phyloP scores from a whole-genome alignment of 1,140 invertebrate genomes.

The Helicorthomorpha holstii region DNA sequence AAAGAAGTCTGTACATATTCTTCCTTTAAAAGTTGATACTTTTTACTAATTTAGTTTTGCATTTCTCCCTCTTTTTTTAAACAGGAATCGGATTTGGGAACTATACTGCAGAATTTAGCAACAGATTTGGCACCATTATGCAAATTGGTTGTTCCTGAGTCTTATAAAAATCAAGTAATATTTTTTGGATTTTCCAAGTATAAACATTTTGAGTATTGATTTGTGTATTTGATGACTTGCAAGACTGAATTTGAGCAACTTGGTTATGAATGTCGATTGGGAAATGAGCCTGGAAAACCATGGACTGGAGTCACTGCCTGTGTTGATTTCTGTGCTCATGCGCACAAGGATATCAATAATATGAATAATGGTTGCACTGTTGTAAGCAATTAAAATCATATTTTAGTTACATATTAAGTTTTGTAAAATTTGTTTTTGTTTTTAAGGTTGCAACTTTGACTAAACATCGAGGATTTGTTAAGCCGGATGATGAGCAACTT shows the following conservation, averaged over 20 bases:
- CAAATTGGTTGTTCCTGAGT: conserved; percentile 65
- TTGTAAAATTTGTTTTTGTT: conserved; percentile 4
- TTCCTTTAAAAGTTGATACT: too few relatives aligned
- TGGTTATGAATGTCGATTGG: conserved; percentile 74
- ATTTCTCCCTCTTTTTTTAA: too few relatives aligned
- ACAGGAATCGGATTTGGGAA: conserved; percentile 69
- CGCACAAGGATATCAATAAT: conserved; percentile 86
- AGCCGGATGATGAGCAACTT: conserved; percentile 75
- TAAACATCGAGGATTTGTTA: conserved; percentile 56
- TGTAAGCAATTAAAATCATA: too few relatives aligned
- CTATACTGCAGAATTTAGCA: conserved; percentile 70
- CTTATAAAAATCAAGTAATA: conserved; percentile 78
- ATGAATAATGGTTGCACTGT: conserved; percentile 95
- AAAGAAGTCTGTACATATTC: conserved; percentile 55
- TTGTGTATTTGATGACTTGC: too few relatives aligned
- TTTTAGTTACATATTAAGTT: too few relatives aligned
- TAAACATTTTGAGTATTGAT: too few relatives aligned
- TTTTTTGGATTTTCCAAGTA: conserved; percentile 3
- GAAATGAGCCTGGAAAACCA: conserved; percentile 63
- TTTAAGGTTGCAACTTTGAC: conserved; percentile 67
- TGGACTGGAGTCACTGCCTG: conserved; percentile 94
- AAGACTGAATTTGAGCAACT: conserved; percentile 58
- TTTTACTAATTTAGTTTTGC: too few relatives aligned
- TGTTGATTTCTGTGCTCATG: conserved; percentile 89
- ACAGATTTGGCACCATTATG: conserved; percentile 71